These are phyloP conservation scores for Monopis laevigella DNA, from an alignment of 2,888 invertebrate genomes.

Conservation along the genomic window DNA sequence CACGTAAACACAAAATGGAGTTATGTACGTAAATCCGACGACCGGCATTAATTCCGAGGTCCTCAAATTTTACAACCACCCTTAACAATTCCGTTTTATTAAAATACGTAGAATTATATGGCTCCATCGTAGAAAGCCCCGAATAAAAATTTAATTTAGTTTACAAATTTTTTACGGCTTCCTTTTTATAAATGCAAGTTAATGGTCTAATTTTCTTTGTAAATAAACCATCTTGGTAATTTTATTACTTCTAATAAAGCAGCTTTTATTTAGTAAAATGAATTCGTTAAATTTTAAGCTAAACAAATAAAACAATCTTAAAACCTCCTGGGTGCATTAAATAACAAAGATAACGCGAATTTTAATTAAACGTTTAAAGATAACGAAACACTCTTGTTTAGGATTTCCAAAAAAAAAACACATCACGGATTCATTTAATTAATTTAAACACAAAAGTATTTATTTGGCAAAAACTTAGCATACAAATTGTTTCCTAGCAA, in stretches of 20 bases:
- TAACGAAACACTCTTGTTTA: no score
- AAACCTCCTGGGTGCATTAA: conserved; percentile 8
- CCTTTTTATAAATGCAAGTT: conserved; percentile 4
- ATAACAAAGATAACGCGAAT: conserved; percentile 4
- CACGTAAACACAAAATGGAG: conserved; percentile 31
- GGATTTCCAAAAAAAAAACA: no score
- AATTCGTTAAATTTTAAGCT: no score
- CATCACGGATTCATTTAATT: no score
- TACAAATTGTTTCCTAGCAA: conserved; percentile 6
- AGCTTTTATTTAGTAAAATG: not conserved
- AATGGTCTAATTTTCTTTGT: conserved; percentile 6
- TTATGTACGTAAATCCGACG: conserved; percentile 36
- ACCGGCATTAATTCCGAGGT: conserved; percentile 47
- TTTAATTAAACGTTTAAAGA: conserved; percentile 9
- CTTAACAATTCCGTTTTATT: conserved; percentile 54
- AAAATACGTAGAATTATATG: conserved; percentile 50
- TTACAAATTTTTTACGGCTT: conserved; percentile 35
- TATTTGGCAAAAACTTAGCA: no score
- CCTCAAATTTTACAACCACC: conserved; percentile 54
- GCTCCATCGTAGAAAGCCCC: conserved; percentile 24
- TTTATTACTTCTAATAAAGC: conserved; percentile 5
- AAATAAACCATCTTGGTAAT: conserved; percentile 1
- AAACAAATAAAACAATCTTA: no score
- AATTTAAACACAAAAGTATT: no score
- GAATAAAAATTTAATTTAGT: conserved; percentile 45